Percentiles rank a stretch among this genome's conserved stretches.
These are phyloP conservation scores for Octonoba sinensis DNA, from an alignment of 2,888 invertebrate genomes.

Conservation along the genomic window DNA sequence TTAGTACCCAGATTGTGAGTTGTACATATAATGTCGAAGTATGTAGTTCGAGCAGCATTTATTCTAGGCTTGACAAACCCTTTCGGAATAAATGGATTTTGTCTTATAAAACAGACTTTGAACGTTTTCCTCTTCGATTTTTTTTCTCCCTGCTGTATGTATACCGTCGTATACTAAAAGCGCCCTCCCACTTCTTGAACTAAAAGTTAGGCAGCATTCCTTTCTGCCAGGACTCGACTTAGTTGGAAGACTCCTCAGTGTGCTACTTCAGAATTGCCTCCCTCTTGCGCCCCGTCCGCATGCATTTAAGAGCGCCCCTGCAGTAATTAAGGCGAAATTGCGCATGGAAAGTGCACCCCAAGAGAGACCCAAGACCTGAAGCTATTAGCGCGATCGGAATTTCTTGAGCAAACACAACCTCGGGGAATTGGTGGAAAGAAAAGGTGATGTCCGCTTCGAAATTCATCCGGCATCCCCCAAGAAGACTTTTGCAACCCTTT, in stretches of 20 bases:
- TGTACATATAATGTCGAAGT: too few species aligned
- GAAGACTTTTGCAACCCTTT: neutral
- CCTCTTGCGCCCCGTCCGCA: neutral
- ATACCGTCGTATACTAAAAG: too few species aligned
- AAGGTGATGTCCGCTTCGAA: slow-evolving; percentile 27
- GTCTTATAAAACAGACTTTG: too few species aligned
- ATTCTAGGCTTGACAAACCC: too few species aligned
- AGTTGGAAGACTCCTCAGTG: neutral
- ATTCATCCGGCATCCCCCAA: neutral
- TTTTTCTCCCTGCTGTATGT: too few species aligned
- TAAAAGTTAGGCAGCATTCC: too few species aligned
- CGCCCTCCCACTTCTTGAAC: too few species aligned
- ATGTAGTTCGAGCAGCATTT: too few species aligned
- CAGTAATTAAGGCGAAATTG: slow-evolving; percentile 56
- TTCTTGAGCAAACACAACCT: slow-evolving; percentile 52
- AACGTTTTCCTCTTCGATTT: too few species aligned
- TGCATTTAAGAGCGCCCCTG: slow-evolving; percentile 47
- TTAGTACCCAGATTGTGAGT: too few species aligned
- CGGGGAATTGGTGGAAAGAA: slow-evolving; percentile 4
- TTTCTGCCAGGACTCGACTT: too few species aligned
- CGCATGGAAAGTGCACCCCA: slow-evolving; percentile 32
- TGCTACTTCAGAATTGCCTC: neutral
- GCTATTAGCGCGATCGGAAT: slow-evolving; percentile 51
- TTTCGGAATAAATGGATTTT: too few species aligned
- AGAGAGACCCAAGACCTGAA: slow-evolving; percentile 26